Base-by-base conservation (phyloP, 2,797 vertebrate genomes). In the Lindbergichthys nudifrons region DNA sequence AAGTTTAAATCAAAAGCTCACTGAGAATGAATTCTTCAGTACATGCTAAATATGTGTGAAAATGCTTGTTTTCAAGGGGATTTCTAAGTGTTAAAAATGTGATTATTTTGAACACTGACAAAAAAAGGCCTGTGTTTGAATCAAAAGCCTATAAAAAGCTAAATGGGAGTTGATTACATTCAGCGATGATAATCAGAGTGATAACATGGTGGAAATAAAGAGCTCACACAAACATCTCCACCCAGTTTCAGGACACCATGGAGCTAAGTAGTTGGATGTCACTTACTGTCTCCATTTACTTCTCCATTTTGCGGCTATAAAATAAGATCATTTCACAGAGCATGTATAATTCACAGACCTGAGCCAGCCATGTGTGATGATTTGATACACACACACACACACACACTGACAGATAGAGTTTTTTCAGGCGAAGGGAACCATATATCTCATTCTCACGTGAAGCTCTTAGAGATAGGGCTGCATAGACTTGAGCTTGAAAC, bases 291-390 rank as follows among this genome's bases (percentile, higher is more conserved):
- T 92, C 81, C 87, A 89, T 92, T 89, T 91, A 88, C 86, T 81
- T 84, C 88, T 84, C 87, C 88, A 81, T 90, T 91, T 90, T 91
- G 87, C 71, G 50, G 88, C 87, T 82, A 88, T 92, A 92, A 92
- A 93, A 94, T 94, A 88, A 95, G 94, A 94, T 95, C 91, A 93
- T 93, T 94, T 93, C 91, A 93, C 92, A 87, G 87, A 63, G 84
- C 93, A 95, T 95, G 88, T 90, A 95, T 95, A 94, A 94, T 95
- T 95, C 88, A 94, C 83, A 89, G 84, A 92, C 87, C 88, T 61
- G 87, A 92, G 86, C 73, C 84, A 86, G 87, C 86, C 92, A 90
- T 92, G 93, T 93, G 92, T 91, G 90, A 89, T 88, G 89, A 92
- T 89, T 86, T 84, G 75, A 82, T 79, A 82, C 88, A 82, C 89